phyloP scores from a whole-genome alignment of 2,888 invertebrate species.

The Scrobipalpa atriplicella region DNA sequence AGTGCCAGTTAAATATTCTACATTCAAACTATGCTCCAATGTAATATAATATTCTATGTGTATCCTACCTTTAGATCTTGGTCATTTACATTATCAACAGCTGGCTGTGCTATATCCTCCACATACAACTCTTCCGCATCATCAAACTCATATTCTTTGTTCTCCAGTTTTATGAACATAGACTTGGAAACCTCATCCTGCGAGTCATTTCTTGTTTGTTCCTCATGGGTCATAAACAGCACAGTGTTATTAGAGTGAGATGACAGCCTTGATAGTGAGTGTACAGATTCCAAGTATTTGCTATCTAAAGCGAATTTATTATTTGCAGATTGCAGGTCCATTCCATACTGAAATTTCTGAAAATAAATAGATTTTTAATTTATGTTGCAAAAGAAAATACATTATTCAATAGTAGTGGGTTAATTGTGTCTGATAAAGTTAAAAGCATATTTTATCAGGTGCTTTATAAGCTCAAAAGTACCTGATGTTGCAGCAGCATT shows the following conservation, averaged over 20 bases:
- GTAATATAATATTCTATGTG: too few relatives aligned
- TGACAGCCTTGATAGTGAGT: not conserved
- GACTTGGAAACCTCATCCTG: not conserved
- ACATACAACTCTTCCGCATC: conserved; percentile 30
- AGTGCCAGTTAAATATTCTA: too few relatives aligned
- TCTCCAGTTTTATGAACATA: conserved; percentile 50
- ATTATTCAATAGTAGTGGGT: not conserved
- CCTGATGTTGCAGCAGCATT: not conserved
- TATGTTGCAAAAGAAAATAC: not conserved
- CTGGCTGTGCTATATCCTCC: conserved; percentile 33
- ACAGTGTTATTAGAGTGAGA: not conserved
- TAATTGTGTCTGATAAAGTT: too few relatives aligned
- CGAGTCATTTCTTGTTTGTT: not conserved
- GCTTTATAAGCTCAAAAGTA: not conserved
- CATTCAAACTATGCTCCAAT: too few relatives aligned
- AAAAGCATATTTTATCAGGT: too few relatives aligned
- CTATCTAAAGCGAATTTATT: not conserved
- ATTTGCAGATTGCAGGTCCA: not conserved
- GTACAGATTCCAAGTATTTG: not conserved
- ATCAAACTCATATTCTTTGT: conserved; percentile 32
- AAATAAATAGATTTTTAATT: not conserved
- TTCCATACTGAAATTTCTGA: not conserved
- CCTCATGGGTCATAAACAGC: not conserved
- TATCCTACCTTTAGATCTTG: conserved; percentile 40
- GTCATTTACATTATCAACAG: conserved; percentile 10